Percentiles rank a stretch among this genome's conserved stretches.
Evolutionary conservation across 2,113 vertebrate species (phyloP).

Genomic region (Cryptotis parvus): DNA sequence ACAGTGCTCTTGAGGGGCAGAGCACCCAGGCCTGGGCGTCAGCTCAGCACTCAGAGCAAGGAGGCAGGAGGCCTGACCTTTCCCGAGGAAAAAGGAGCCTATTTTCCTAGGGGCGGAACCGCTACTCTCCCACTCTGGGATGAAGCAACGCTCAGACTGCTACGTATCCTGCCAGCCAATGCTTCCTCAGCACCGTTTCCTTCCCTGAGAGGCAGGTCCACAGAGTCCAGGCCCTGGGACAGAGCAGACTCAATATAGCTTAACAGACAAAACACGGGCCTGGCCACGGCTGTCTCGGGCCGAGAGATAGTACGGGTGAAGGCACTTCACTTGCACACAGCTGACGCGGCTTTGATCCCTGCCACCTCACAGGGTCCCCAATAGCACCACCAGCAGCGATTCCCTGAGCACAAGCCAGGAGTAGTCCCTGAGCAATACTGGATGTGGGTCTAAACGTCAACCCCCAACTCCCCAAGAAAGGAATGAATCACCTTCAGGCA

Average conservation of each 20-base stretch:
- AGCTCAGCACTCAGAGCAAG: no score
- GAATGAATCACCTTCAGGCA: neutral
- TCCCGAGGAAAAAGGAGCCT: no score
- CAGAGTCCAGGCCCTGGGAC: neutral
- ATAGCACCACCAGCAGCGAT: no score
- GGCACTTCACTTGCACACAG: no score
- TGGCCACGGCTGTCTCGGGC: rapidly evolving
- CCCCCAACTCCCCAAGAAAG: neutral
- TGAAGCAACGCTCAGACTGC: neutral
- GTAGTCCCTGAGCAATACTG: no score
- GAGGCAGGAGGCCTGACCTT: neutral
- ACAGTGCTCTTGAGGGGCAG: neutral
- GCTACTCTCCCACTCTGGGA: neutral
- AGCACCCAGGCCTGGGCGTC: neutral
- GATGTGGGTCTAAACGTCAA: no score
- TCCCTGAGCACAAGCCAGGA: no score
- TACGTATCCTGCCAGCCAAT: neutral
- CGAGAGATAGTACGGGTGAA: no score
- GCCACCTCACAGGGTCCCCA: no score
- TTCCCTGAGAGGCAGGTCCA: neutral
- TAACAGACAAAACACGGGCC: neutral
- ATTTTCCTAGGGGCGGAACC: neutral
- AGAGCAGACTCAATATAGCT: neutral
- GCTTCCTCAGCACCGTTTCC: neutral
- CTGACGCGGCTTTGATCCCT: no score